Base-by-base conservation (phyloP, 2,797 vertebrate genomes). In the Takifugu rubripes region DNA sequence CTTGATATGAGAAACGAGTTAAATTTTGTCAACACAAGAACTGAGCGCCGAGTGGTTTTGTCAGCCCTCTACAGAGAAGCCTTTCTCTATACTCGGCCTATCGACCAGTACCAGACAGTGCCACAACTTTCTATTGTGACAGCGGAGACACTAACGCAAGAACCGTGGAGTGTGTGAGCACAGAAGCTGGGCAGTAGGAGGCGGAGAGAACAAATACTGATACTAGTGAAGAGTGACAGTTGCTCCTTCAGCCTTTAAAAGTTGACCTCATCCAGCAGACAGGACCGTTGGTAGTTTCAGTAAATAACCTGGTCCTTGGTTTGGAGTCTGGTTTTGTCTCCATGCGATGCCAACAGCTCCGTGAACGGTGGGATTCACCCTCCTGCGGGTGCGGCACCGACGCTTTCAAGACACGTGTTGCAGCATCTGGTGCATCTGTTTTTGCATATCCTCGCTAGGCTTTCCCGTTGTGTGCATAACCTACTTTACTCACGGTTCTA, bases 91-190 rank as follows among this genome's bases (percentile, higher is more conserved):
- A 33, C 33, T 33, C 11, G 33, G 33, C 33, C 33, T 33, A 14
- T 40, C 36, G 44, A 49, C 46, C 60, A 25, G 81, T 83, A 55
- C 75, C 79, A 77, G 0, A 5, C 29, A 51, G 77, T 83, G 63
- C 66, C 70, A 42, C 42, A 59, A 50, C 73, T 69, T 66, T 68
- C 36, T 58, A 47, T 72, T 73, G 78, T 66, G 68, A 64, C 61
- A 57, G 26, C 52, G 54, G 56, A 68, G 45, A 70, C 59, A 64
- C 61, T 21, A 21, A 46, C 44, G 21, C 44, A 46, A 21, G 14
- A 12, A 58, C 47, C 16, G 36, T 40, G 36, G 12, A 59, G 15
- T 61, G 54, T 50, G 43, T 49, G 54, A 36, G 17, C 31, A 7
- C 24, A 25, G 29, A 26, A 25, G 45, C 24, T 29, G 43, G 51